These are phyloP conservation scores for Tribolium freemani DNA, from an alignment of 2,888 invertebrate genomes.

Conservation along the genomic window DNA sequence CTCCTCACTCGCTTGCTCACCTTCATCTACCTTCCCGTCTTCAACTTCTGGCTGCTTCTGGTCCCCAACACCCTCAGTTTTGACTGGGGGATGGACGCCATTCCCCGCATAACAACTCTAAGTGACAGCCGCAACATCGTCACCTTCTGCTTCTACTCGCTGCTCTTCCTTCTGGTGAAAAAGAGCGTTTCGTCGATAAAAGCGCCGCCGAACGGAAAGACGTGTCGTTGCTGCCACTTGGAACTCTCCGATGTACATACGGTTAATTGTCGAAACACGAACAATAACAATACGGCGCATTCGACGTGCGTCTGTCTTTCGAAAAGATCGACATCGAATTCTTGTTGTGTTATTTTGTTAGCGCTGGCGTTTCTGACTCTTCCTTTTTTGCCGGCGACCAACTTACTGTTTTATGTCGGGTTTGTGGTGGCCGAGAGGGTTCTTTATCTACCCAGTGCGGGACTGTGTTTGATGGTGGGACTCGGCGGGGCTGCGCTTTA, in stretches of 20 bases:
- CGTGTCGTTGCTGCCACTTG: constrained; percentile 76
- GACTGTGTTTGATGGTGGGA: constrained; percentile 91
- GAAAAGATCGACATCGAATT: constrained; percentile 40
- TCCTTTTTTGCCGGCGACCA: constrained; percentile 96
- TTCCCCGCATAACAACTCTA: constrained; percentile 85
- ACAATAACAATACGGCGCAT: constrained; percentile 79
- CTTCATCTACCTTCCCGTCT: constrained; percentile 91
- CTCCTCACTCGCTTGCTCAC: constrained; percentile 87
- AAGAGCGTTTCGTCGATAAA: constrained; percentile 44
- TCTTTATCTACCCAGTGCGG: constrained; percentile 96
- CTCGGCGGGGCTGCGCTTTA: constrained; percentile 76
- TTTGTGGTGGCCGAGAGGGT: constrained; percentile 98
- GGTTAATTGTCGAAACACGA: constrained; percentile 77
- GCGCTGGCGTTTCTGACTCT: constrained; percentile 85
- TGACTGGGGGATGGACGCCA: constrained; percentile 99
- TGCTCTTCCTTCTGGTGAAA: constrained; percentile 56
- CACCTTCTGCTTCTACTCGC: constrained; percentile 81
- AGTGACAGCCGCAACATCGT: constrained; percentile 85
- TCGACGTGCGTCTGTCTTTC: constrained; percentile 67
- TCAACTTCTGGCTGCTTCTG: constrained; percentile 89
- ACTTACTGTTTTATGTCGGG: constrained; percentile 97
- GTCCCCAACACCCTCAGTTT: constrained; percentile 92
- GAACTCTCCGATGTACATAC: constrained; percentile 78
- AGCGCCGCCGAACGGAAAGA: not conserved
- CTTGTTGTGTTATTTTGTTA: constrained; percentile 62